phyloP scores from a whole-genome alignment of 2,113 vertebrate species.

The Glaucomys volans region DNA sequence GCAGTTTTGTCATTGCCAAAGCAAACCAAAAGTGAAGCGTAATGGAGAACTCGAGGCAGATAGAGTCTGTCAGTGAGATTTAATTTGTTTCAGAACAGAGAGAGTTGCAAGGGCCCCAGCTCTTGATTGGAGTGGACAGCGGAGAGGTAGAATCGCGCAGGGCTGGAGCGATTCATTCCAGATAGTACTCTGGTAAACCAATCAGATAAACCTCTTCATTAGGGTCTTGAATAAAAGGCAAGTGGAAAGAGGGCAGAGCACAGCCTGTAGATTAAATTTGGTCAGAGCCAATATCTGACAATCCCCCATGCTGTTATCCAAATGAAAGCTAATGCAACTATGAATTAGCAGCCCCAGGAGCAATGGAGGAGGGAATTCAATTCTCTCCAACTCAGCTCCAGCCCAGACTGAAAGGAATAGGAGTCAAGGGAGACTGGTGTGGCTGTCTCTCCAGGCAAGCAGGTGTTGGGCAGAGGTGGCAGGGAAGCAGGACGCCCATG shows the following conservation, averaged over 20 bases:
- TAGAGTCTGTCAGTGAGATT: conserved; percentile 94
- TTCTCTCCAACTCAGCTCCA: neutral
- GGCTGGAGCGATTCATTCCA: conserved; percentile 29
- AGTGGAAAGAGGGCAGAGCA: conserved; percentile 72
- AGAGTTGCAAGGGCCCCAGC: conserved; percentile 27
- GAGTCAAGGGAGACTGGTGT: neutral
- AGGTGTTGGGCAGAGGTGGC: neutral
- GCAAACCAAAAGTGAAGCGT: conserved; percentile 90
- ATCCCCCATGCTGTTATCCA: conserved; percentile 79
- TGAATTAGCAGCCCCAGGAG: conserved; percentile 74
- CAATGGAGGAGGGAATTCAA: conserved; percentile 58
- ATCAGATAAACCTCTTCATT: conserved; percentile 72
- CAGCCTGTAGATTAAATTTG: conserved; percentile 78
- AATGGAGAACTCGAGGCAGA: conserved; percentile 89
- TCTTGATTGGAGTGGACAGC: conserved; percentile 74
- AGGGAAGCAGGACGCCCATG: accelerated
- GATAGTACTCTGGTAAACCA: conserved; percentile 42
- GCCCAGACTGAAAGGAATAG: neutral
- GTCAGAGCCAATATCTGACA: conserved; percentile 77
- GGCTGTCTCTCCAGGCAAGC: neutral
- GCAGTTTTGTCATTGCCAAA: conserved; percentile 91
- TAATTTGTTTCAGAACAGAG: conserved; percentile 89
- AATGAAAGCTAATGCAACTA: conserved; percentile 79
- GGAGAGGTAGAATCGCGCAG: neutral
- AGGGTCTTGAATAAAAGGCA: conserved; percentile 67